Base-by-base conservation (phyloP, 2,113 vertebrate species). In the Speoplatyrhinus poulsoni region DNA sequence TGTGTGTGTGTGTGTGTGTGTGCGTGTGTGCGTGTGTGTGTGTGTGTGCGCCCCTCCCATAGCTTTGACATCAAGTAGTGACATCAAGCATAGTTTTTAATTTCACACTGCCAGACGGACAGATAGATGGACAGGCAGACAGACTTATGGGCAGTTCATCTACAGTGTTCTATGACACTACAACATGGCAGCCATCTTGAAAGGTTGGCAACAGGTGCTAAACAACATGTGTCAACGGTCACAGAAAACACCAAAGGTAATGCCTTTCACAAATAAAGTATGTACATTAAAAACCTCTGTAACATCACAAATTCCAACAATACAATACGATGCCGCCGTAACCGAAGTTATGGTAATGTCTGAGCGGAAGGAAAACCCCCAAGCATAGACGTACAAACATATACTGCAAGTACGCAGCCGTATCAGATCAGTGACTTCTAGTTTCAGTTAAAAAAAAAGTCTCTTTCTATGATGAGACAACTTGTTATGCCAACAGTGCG, bases 21-120 rank as follows among this genome's bases (percentile, higher is more conserved):
- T 60, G 33, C 60, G 12, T 32, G 66, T 52, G 6, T 16, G 13
- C 61, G 48, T 26, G 26, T 26, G 26, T 2, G 26, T 17, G 54
- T 6, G 54, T 17, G 54, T 17, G n/a, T 17, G 53, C 16, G 53
- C 5, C 69, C 46, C 69, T 80, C 75, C 69, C 16, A 32, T 73
- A 19, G 78, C 62, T 70, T 74, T 81, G 81, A 77, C 84, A 86
- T 19, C 68, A 85, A 80, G 75, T 41, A 74, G 73, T 85, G 84
- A 90, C 85, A 84, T 84, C 82, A 82, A 84, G 85, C 76, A 76
- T 85, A 84, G 80, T 87, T 88, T 87, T 88, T 86, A 84, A 76
- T 77, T 85, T 85, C 85, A 82, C 76, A 80, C 84, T 56, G 85
- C n/a, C 70, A 60, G 47, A 81, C 85, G 86, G 81, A 90, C 70